Conservation (phyloP, 2,113 vertebrate genomes). For the Rana temporaria region DNA sequence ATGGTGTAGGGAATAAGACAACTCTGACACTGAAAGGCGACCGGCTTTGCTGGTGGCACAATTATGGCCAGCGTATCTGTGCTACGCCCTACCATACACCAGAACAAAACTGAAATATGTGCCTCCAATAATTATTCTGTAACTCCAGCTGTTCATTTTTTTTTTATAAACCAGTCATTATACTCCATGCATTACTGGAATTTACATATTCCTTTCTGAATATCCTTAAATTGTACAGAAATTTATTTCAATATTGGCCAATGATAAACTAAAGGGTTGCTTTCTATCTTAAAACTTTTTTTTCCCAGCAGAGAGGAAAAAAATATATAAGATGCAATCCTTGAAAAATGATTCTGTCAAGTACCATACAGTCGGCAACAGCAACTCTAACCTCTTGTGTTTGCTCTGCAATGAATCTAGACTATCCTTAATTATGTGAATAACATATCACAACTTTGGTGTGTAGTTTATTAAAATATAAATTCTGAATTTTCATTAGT, state of each 20-base stretch:
- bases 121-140: conserved; percentile 24
- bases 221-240: conserved; percentile 21
- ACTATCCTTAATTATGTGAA: too few species aligned
- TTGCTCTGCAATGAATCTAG: too few species aligned
- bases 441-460: too few species aligned
- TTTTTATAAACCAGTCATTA: conserved; percentile 31
- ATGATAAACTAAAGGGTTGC: not conserved
- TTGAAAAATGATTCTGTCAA: not conserved
- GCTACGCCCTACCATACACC: not conserved
- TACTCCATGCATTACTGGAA: not conserved
- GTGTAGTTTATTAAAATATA: too few species aligned
- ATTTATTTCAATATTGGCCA: conserved; percentile 9
- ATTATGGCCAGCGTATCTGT: not conserved
- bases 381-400: too few species aligned
- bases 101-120: not conserved
- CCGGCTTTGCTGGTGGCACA: not conserved
- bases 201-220: not conserved
- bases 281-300: not conserved
- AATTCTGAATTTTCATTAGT: too few species aligned
- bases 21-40: not conserved
- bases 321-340: too few species aligned
- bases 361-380: too few species aligned
- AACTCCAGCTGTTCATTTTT: conserved; percentile 29
- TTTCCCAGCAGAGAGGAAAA: not conserved
- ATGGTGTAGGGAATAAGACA: not conserved